Base-by-base conservation (phyloP, 1,140 invertebrate genomes). In the Drosophila ogumai region DNA sequence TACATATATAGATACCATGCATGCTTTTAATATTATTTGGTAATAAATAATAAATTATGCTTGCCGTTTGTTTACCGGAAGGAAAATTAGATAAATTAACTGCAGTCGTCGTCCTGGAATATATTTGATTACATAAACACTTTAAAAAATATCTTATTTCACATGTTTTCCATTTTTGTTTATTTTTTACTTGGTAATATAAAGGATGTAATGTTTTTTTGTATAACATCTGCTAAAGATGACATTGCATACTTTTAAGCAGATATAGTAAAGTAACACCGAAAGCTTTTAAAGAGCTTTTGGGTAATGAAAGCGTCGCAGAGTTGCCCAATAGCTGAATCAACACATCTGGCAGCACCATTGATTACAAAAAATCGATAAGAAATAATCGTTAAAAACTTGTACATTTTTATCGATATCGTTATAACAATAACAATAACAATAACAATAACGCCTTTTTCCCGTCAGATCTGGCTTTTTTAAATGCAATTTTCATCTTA, bases 191-290 rank as follows among this genome's bases (percentile, higher is more conserved):
- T 15, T 19, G 17, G 7, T 15, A 47, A 13, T 4, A 28, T 54
- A 12, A 9, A 36, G n/a, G 17, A 34, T 32, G 49, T 13, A 52
- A 34, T 54, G 32, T 36, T 8, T 9, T 54, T 36, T 22, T 55
- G 4, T 38, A 55, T n/a, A 22, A 36, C 19, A 15, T 55, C 34
- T 57, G 32, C 38, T 43, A 17, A 60, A 55, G 7, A 64, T 64
- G 61, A 34, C 54, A 64, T 43, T 60, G 61, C 61, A 64, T 64
- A 60, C 61, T 43, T 43, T 43, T 55, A n/a, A 13, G 32, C 4
- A 54, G n/a, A 6, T 22, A 22, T 6, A n/a, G 36, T 28, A 38
- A 28, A 8, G 6, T 36, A n/a, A 17, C 6, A 32, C 17, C 17
- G 12, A 47, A 47, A 47, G 46, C 46, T 47, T 46, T 58, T 12